These are phyloP conservation scores for Macrophya annulata DNA, from an alignment of 2,888 invertebrate genomes.

Conservation along the genomic window DNA sequence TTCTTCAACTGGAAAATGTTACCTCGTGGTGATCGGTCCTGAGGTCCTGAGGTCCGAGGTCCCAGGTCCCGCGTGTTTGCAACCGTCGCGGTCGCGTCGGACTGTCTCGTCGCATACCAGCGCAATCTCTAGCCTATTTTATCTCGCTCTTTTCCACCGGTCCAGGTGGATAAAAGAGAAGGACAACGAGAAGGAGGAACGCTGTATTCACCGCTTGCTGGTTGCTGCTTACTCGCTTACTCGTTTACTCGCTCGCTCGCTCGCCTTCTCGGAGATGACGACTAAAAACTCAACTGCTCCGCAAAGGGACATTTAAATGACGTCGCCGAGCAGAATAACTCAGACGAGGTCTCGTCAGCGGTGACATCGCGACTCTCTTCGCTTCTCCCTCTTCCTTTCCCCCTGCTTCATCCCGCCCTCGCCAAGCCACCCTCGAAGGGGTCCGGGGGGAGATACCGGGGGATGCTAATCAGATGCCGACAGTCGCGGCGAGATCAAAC, in stretches of 20 bases:
- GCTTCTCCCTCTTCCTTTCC: conserved; percentile 48
- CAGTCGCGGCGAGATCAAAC: conserved; percentile 76
- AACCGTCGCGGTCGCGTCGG: neutral
- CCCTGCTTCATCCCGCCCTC: conserved; percentile 45
- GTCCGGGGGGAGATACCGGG: conserved; percentile 61
- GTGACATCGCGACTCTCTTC: conserved; percentile 67
- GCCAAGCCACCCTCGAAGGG: conserved; percentile 42
- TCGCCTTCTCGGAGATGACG: conserved; percentile 74
- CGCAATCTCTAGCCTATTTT: conserved; percentile 64
- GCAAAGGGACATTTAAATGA: conserved; percentile 78
- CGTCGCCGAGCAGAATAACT: conserved; percentile 76
- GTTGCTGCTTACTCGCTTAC: conserved; percentile 64
- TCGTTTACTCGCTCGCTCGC: conserved; percentile 62
- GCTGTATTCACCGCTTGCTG: conserved; percentile 28
- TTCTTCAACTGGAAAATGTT: conserved; percentile 36
- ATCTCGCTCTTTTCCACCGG: conserved; percentile 64
- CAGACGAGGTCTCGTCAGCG: conserved; percentile 69
- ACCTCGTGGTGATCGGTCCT: conserved; percentile 11
- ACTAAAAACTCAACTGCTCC: conserved; percentile 75
- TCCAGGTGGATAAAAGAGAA: conserved; percentile 25
- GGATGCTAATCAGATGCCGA: conserved; percentile 79
- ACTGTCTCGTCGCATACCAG: conserved; percentile 68
- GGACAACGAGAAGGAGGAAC: conserved; percentile 25
- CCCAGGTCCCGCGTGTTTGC: neutral
- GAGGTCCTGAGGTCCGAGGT: neutral